Base-by-base conservation (phyloP, 1,140 invertebrate species). In the Drosophila orena region DNA sequence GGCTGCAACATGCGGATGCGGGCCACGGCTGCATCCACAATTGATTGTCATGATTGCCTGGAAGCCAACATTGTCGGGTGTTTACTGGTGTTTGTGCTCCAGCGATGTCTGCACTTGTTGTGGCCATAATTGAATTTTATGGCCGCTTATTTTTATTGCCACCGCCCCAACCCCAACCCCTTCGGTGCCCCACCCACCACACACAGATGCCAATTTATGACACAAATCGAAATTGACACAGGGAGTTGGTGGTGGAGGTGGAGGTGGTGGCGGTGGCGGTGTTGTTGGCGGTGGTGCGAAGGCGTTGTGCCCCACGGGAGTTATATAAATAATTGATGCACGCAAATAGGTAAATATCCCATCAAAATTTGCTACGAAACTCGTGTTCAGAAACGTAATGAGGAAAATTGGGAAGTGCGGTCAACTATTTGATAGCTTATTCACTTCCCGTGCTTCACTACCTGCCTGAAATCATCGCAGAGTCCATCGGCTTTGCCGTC, bases 41-140 rank as follows among this genome's bases (percentile, higher is more conserved):
- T 86, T 89, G 83, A 88, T 86, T 86, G 81, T 79, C 85, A 71
- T 86, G 83, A 86, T 86, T 79, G 83, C 65, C 74, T 40, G 11
- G 38, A 38, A 72, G 66, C 49, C 34, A 69, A 75, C 43, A 40
- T 66, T 71, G 50, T 61, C 38, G 43, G 58, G 17, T 52, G 44
- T 24, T 52, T n/a, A 44, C 8, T n/a, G 53, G 54, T 20, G 54
- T 52, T 37, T 35, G 60, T 43, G 17, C 27, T 60, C 20, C 46
- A 27, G 46, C 50, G 60, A 57, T 78, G 72, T 83, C 70, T 89
- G 84, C 84, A 88, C 79, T 83, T 88, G 79, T 88, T 88, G 83
- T 88, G 84, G 83, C 76, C 55, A 88, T 88, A 88, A 88, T 88
- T 88, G 84, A 88, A 88, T 88, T 88, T 88, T 88, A 88, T 88